Evolutionary conservation across 2,888 invertebrate genomes (phyloP), one percentile per base, ranked within the genome.

Genomic region (Drosophila atripex): DNA sequence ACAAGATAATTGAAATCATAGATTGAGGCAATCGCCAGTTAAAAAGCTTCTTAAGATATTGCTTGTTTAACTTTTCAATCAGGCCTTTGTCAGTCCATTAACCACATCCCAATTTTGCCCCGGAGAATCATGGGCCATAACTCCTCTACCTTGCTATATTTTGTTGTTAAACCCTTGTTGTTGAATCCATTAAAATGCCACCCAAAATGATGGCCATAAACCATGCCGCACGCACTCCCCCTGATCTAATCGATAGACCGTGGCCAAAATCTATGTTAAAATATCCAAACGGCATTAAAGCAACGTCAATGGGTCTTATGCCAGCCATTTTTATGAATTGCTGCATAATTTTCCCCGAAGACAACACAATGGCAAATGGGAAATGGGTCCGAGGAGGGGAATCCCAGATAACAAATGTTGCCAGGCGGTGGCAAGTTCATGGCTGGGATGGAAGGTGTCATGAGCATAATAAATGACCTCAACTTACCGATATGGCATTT

Each of bases 391-490:
- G 16, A 51, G 18, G 2, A 14, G 59, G 49, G 60, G 58, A 52
- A 46, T 52, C 50, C 78, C 68, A 58, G 53, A 60, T 78, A 77
- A 68, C 75, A 80, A 85, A 83, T 87, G 87, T 74, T 71, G 69
- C 64, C 85, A 77, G 61, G 47, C 47, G 65, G 75, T 56, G 50
- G 18, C 41, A 3, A 9, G 14, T 32, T 52, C 21, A 12, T 23
- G 28, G 35, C n/a, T 12, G n/a, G 59, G 63, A 63, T 63, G 65
- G 71, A 79, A 86, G 88, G 88, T 85, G 84, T 85, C 80, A 80
- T 77, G 83, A 73, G 69, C 69, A 76, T 88, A 88, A 88, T 75
- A 86, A 88, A 86, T 83, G 80, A 76, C 76, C 86, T 75, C 70
- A 76, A 80, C 68, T 86, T 73, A 82, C 75, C 85, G 85, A 86